Evolutionary conservation across 92 coral and sea anemone genomes (phyloP).

Genomic region (Epizoanthus scotinus): DNA sequence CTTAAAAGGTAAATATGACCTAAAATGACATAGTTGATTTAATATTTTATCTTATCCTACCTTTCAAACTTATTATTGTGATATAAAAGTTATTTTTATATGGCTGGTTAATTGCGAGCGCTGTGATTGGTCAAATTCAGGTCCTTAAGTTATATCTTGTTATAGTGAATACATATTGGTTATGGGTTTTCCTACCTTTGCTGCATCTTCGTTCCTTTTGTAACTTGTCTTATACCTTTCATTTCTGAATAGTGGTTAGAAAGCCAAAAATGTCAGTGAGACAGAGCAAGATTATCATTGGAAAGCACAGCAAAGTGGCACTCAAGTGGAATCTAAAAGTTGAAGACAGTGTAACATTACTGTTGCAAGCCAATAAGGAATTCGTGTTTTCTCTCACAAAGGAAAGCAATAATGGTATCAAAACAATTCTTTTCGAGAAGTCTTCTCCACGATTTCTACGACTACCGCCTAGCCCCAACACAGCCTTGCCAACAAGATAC

Average conservation of each 20-base stretch:
- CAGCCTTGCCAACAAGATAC: neutral
- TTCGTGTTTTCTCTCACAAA: conserved; percentile 11
- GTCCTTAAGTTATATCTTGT: too few species aligned
- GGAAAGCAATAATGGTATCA: neutral
- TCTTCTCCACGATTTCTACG: conserved; percentile 2
- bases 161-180: too few species aligned
- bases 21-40: too few species aligned
- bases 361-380: neutral
- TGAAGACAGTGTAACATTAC: neutral
- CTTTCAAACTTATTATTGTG: too few species aligned
- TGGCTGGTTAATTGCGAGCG: too few species aligned
- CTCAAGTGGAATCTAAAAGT: conserved; percentile 5
- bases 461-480: neutral
- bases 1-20: too few species aligned
- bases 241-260: conserved; percentile 3
- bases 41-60: too few species aligned
- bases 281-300: neutral
- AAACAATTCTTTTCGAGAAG: neutral
- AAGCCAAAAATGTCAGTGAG: conserved; percentile 14
- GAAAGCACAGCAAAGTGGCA: neutral
- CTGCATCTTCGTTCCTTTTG: neutral
- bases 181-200: neutral
- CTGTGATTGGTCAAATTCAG: too few species aligned
- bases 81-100: too few species aligned
- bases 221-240: neutral